These are phyloP conservation scores for Drosophila repleta DNA, from an alignment of 1,140 invertebrate species.

Conservation along the genomic window DNA sequence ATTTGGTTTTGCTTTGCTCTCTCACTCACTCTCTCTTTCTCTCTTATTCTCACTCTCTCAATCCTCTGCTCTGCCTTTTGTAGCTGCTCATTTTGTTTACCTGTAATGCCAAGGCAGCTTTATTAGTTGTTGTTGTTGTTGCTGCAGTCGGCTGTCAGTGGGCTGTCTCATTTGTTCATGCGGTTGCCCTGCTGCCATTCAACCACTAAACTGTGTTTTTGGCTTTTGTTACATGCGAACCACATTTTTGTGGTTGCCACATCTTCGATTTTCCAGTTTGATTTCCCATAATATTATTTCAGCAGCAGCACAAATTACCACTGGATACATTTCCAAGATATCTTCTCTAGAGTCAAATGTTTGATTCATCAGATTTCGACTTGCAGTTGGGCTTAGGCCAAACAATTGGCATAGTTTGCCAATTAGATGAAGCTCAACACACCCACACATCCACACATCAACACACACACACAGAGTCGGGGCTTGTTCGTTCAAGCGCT, in stretches of 20 bases:
- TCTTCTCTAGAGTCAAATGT: conserved; percentile 2
- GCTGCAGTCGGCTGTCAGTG: conserved; percentile 43
- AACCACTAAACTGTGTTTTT: conserved; percentile 79
- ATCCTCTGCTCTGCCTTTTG: conserved; percentile 2
- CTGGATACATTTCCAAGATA: background rate
- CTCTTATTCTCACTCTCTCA: conserved; percentile 6
- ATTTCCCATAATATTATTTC: conserved; percentile 71
- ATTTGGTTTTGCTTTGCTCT: conserved; percentile 44
- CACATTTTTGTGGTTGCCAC: conserved; percentile 66
- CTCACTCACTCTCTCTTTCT: background rate
- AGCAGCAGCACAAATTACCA: conserved; percentile 1
- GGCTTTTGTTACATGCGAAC: conserved; percentile 73
- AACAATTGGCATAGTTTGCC: background rate
- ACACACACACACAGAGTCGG: background rate
- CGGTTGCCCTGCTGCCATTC: conserved; percentile 62
- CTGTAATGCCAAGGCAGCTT: conserved; percentile 50
- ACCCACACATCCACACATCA: conserved; percentile 2
- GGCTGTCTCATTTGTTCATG: conserved; percentile 39
- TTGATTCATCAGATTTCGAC: background rate
- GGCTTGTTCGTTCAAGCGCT: background rate
- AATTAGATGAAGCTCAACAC: conserved; percentile 17
- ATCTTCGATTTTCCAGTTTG: conserved; percentile 71
- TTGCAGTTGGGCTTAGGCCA: background rate
- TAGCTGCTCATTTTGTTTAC: conserved; percentile 61
- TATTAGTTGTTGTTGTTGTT: conserved; percentile 56